A percentile compares a stretch with the other conserved stretches of the same genome.
These are phyloP conservation scores for Oophaga pumilio DNA, from an alignment of 2,113 vertebrate genomes.

Conservation along the genomic window DNA sequence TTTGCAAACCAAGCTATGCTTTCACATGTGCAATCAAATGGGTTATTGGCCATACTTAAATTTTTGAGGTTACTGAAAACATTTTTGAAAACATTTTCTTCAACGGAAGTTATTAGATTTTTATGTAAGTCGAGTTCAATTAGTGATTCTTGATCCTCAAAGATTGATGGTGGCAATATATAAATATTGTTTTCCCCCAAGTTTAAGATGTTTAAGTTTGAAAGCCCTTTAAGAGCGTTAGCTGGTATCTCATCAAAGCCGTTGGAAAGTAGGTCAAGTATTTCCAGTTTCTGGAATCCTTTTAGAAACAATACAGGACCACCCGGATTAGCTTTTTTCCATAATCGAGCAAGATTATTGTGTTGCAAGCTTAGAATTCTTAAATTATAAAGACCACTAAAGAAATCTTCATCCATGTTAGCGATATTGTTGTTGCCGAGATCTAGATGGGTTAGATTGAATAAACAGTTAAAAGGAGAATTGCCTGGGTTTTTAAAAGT, in stretches of 20 bases:
- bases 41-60: constrained; percentile 85
- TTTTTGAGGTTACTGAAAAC: constrained; percentile 75
- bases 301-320: constrained; percentile 87
- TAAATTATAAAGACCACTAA: constrained; percentile 80
- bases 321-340: constrained; percentile 85
- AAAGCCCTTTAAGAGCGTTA: constrained; percentile 75
- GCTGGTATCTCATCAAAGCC: constrained; percentile 91
- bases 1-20: constrained; percentile 90
- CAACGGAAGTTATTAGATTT: constrained; percentile 88
- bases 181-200: constrained; percentile 85
- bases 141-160: constrained; percentile 79
- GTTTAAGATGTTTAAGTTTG: constrained; percentile 73
- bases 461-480: constrained; percentile 82
- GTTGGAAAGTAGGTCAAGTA: constrained; percentile 84
- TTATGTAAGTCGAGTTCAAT: constrained; percentile 80
- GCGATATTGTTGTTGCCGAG: constrained; percentile 96
- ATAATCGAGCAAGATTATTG: constrained; percentile 91
- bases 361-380: constrained; percentile 86
- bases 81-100: constrained; percentile 77
- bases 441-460: constrained; percentile 82
- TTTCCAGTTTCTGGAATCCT: constrained; percentile 67
- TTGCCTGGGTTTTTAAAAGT: constrained; percentile 71
- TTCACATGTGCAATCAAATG: constrained; percentile 96
- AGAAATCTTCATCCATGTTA: constrained; percentile 76
- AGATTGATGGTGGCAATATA: constrained; percentile 75